Evolutionary conservation across 2,113 vertebrate genomes (phyloP).

Genomic region (Heptranchias perlo): DNA sequence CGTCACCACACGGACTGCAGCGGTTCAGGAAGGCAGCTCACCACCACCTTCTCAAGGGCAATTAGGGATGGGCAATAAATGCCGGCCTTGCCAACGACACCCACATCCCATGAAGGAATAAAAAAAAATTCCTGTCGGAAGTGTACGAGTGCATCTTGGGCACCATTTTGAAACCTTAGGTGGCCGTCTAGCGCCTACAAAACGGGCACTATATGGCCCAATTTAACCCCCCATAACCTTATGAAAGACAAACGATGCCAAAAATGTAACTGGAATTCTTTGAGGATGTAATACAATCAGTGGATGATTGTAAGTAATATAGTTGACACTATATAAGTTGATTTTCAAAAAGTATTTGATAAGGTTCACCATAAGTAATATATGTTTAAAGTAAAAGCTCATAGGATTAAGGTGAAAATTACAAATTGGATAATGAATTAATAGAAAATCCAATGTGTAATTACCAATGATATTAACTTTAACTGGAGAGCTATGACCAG

Average conservation of each 20-base stretch:
- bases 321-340: not conserved
- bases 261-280: not conserved
- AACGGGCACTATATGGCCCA: too few species aligned
- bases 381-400: conserved; percentile 6
- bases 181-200: too few species aligned
- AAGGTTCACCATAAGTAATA: not conserved
- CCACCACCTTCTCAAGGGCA: too few species aligned
- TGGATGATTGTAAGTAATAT: not conserved
- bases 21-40: too few species aligned
- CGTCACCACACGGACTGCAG: too few species aligned
- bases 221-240: too few species aligned
- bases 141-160: too few species aligned
- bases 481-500: not conserved
- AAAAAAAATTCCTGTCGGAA: too few species aligned
- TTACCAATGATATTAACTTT: not conserved
- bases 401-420: not conserved
- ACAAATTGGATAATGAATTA: not conserved
- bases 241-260: not conserved
- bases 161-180: too few species aligned
- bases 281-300: not conserved
- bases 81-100: too few species aligned
- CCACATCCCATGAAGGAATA: too few species aligned
- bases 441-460: not conserved
- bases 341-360: conserved; percentile 3
- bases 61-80: too few species aligned